Percentiles rank a stretch among this genome's conserved stretches.
Evolutionary conservation across 2,797 vertebrate genomes (phyloP).

Genomic region (Falco columbarius): DNA sequence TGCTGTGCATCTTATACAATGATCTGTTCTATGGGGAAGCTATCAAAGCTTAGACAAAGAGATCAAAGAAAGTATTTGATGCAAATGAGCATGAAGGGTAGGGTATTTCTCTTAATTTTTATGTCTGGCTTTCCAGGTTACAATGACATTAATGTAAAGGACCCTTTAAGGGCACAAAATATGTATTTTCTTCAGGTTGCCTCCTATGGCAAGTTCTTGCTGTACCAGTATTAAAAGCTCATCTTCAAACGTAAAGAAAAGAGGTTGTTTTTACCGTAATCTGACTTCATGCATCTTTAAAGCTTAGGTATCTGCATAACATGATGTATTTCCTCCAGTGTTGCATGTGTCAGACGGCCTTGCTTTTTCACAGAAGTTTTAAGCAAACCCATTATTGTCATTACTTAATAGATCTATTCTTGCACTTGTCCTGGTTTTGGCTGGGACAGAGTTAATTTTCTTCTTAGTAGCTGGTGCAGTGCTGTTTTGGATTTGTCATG

Average conservation of each 20-base stretch:
- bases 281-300: not conserved
- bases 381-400: not conserved
- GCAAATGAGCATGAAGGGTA: not conserved
- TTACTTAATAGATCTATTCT: not conserved
- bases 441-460: too few species aligned
- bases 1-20: not conserved
- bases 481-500: too few species aligned
- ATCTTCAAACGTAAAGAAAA: not conserved
- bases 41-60: slow-evolving; percentile 22
- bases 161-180: not conserved
- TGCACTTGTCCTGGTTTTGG: not conserved
- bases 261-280: not conserved
- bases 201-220: not conserved
- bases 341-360: not conserved
- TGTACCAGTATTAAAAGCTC: not conserved
- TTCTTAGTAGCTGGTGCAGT: too few species aligned
- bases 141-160: not conserved
- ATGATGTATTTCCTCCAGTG: not conserved
- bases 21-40: slow-evolving; percentile 10
- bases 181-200: not conserved
- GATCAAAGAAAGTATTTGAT: slow-evolving; percentile 44
- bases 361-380: not conserved
- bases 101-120: not conserved
- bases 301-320: not conserved
- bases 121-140: not conserved